Base-by-base conservation (phyloP, 2,888 invertebrate species). In the Cinara cedri region DNA sequence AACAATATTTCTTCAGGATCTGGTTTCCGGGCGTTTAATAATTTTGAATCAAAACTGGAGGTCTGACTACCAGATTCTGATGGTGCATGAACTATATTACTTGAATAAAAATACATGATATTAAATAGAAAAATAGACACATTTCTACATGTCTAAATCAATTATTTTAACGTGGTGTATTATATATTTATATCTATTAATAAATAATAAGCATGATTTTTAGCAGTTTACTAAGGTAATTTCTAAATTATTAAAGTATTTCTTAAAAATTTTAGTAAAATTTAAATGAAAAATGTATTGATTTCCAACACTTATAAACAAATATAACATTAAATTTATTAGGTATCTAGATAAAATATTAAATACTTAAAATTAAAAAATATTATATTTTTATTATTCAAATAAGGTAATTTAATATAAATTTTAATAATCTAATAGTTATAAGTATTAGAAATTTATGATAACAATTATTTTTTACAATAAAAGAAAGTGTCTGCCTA, bases 1-100 rank as follows among this genome's bases (percentile, higher is more conserved):
- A 94, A 87, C 44, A 97, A 88, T 78, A 97, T 91, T 76, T 94
- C 93, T 85, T 96, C 96, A 0, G 96, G 96, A 87, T 97, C 95
- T 26, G 94, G 93, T 84, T 91, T 92, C 55, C 96, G 88, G 21
- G 93, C 89, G 83, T 95, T 94, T 83, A 96, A 87, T 71, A 96
- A 89, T 57, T 72, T 74, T 85, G 93, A 93, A 85, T 95, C 91
- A 51, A 95, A 92, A 84, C 91, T 89, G 34, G 85, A 82, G 83
- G 83, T 72, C 84, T 84, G 84, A 72, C 84, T 84, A 21, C 82
- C 84, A 13, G 83, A 82, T 81, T 84, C 84, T 34, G 83, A 83
- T 24, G 83, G 83, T 68, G 83, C 83, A 63, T 51, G 68, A 51
- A 80, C 72, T n/a, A 65, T 42, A 65, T 72, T 74, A 54, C 72